These are phyloP conservation scores for Spodoptera litura DNA, from an alignment of 1,140 invertebrate species.

Conservation along the genomic window DNA sequence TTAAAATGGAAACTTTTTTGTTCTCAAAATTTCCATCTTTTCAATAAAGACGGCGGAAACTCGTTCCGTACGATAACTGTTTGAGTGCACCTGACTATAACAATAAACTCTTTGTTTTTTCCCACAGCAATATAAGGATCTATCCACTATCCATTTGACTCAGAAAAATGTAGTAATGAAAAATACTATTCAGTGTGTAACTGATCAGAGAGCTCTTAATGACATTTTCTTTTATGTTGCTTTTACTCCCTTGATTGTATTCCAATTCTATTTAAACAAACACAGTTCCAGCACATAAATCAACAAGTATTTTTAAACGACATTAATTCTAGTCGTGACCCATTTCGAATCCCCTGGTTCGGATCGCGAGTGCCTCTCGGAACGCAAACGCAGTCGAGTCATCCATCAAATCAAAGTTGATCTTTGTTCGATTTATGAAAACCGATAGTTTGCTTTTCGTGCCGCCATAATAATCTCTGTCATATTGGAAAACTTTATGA, in stretches of 20 bases:
- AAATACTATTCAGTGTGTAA: no score
- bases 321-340: conserved; percentile 40
- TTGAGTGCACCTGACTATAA: conserved; percentile 2
- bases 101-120: neutral
- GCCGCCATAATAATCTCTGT: conserved; percentile 54
- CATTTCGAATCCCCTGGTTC: conserved; percentile 14
- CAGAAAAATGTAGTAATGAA: no score
- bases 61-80: neutral
- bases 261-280: conserved; percentile 14
- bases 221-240: neutral
- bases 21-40: conserved; percentile 51
- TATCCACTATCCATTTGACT: neutral
- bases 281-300: conserved; percentile 24
- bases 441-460: conserved; percentile 62
- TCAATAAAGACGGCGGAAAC: conserved; percentile 22
- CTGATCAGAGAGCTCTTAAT: neutral
- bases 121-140: neutral
- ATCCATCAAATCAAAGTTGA: conserved; percentile 69
- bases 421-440: conserved; percentile 68
- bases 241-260: conserved; percentile 6
- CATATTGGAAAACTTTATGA: conserved; percentile 58
- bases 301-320: conserved; percentile 36
- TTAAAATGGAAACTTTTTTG: conserved; percentile 58
- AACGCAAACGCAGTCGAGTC: conserved; percentile 46
- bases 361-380: conserved; percentile 4